Conservation (phyloP, 2,113 vertebrate species). For the Psilopsiagon aurifrons region DNA sequence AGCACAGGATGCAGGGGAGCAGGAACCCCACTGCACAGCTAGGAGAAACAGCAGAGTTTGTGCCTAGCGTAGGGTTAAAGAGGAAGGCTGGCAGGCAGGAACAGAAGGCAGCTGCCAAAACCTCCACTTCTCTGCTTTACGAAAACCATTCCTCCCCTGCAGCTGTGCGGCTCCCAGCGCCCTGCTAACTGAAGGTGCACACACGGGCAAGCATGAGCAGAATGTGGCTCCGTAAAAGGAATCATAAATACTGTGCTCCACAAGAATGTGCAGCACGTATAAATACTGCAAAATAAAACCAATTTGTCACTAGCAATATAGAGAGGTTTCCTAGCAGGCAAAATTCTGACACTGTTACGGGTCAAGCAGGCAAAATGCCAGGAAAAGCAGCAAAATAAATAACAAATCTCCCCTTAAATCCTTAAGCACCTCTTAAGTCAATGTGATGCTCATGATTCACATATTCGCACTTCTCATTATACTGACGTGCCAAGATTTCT, state of each 20-base stretch:
- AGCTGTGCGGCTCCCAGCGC: rapidly evolving
- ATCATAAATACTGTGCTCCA: background rate
- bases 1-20: rapidly evolving
- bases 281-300: constrained; percentile 28
- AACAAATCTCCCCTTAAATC: background rate
- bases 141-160: background rate
- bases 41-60: background rate
- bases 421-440: background rate
- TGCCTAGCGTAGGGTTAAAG: background rate
- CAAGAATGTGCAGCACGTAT: constrained; percentile 7
- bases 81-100: background rate
- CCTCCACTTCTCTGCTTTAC: background rate
- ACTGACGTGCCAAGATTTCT: background rate
- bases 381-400: background rate
- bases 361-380: background rate
- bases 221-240: background rate
- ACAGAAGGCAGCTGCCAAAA: background rate
- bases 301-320: background rate
- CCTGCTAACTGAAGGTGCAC: background rate
- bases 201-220: background rate
- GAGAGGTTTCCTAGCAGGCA: background rate
- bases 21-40: background rate
- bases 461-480: background rate
- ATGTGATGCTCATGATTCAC: background rate
- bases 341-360: background rate